These are phyloP conservation scores for Pachyuromys duprasi DNA, from an alignment of 2,797 vertebrate genomes.

Conservation along the genomic window DNA sequence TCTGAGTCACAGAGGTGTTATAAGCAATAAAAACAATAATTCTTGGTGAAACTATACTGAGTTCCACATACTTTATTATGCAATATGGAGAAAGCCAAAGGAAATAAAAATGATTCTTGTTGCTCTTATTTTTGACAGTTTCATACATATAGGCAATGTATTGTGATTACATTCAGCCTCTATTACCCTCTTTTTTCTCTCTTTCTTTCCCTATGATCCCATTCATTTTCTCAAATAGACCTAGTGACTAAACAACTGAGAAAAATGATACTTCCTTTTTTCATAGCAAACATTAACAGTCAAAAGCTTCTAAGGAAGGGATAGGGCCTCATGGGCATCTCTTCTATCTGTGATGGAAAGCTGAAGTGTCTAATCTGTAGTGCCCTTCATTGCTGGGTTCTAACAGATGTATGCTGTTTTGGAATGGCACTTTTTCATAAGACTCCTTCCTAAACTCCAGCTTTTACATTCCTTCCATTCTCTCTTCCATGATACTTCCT, in stretches of 20 bases:
- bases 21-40: not conserved
- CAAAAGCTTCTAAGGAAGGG: not conserved
- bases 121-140: not conserved
- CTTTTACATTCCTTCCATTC: not conserved
- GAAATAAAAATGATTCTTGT: not conserved
- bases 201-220: not conserved
- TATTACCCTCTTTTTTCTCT: not conserved
- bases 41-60: conserved; percentile 21
- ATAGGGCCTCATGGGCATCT: not conserved
- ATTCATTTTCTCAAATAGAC: not conserved
- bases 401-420: not conserved
- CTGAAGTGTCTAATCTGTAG: not conserved
- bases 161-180: not conserved
- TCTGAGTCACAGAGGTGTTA: not conserved
- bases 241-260: not conserved
- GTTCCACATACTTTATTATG: not conserved
- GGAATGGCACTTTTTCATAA: not conserved
- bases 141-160: not conserved
- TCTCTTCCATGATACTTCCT: not conserved
- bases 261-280: not conserved
- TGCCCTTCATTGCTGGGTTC: not conserved
- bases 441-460: not conserved
- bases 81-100: not conserved
- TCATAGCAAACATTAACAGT: not conserved
- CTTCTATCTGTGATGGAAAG: not conserved